Evolutionary conservation across 2,113 vertebrate genomes (phyloP).

Genomic region (Sceloporus tristichus): DNA sequence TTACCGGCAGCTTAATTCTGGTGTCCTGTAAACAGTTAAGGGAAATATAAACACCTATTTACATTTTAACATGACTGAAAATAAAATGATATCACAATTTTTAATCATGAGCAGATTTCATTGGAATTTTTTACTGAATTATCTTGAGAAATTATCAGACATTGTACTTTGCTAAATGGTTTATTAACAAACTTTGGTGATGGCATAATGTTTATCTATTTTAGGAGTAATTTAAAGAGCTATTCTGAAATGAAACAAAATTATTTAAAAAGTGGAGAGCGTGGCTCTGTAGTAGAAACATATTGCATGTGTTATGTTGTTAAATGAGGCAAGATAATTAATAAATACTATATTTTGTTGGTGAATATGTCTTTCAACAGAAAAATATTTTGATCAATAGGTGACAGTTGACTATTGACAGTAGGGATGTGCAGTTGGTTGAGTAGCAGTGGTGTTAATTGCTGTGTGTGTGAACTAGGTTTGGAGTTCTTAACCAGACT

Average conservation of each 20-base stretch:
- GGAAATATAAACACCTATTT: conserved; percentile 21
- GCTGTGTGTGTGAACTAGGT: too few species aligned
- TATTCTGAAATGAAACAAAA: conserved; percentile 6
- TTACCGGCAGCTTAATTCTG: conserved; percentile 6
- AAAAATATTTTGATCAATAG: too few species aligned
- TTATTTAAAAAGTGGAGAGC: not conserved
- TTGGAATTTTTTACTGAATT: conserved; percentile 30
- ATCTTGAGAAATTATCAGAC: conserved; percentile 26
- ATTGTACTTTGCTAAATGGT: not conserved
- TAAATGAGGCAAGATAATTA: conserved; percentile 31
- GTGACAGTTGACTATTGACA: too few species aligned
- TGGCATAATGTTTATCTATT: not conserved
- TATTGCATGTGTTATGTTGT: not conserved
- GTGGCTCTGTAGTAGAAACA: conserved; percentile 5
- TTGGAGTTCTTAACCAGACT: too few species aligned
- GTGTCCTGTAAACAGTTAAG: conserved; percentile 13
- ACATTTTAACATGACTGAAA: conserved; percentile 39
- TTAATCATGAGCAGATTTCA: conserved; percentile 32
- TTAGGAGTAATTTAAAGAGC: conserved; percentile 17
- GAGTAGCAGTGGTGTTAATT: too few species aligned
- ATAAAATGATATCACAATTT: conserved; percentile 16
- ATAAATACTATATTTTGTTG: not conserved
- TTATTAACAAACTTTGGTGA: conserved; percentile 40
- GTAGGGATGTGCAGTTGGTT: too few species aligned
- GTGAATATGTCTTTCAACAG: too few species aligned